phyloP scores from a whole-genome alignment of 2,797 vertebrate species.

The Xenentodon cancila region DNA sequence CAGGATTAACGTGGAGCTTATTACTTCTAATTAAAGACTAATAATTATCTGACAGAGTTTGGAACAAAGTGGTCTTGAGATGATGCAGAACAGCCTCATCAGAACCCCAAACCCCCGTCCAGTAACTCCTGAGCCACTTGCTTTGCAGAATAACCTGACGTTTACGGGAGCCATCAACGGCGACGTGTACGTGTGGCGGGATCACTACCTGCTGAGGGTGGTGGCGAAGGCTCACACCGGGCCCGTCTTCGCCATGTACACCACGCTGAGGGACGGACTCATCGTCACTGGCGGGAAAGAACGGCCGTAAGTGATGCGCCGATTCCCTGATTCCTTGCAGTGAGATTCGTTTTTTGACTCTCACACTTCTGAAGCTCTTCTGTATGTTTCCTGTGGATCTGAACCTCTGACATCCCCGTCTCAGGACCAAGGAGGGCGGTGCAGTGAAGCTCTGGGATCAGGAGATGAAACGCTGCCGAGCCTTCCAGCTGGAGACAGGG shows the following conservation, averaged over 20 bases:
- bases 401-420: no score
- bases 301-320: slow-evolving; percentile 95
- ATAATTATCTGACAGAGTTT: no score
- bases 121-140: no score
- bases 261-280: slow-evolving; percentile 93
- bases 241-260: slow-evolving; percentile 97
- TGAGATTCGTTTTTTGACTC: no score
- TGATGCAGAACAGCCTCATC: no score
- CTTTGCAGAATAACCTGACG: slow-evolving; percentile 95
- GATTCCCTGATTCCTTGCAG: no score
- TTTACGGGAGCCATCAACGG: slow-evolving; percentile 97
- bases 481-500: slow-evolving; percentile 95
- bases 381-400: no score
- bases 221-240: slow-evolving; percentile 96
- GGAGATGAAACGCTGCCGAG: slow-evolving; percentile 98
- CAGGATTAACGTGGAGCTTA: no score
- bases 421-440: slow-evolving; percentile 95
- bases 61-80: no score
- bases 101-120: no score
- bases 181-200: slow-evolving; percentile 95
- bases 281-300: slow-evolving; percentile 97
- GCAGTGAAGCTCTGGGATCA: slow-evolving; percentile 99
- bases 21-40: no score
- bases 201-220: slow-evolving; percentile 92
- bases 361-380: no score